A percentile compares a stretch with the other conserved stretches of the same genome.
Conservation (phyloP, 2,888 invertebrate species). For the Caenorhabditis sinica region DNA sequence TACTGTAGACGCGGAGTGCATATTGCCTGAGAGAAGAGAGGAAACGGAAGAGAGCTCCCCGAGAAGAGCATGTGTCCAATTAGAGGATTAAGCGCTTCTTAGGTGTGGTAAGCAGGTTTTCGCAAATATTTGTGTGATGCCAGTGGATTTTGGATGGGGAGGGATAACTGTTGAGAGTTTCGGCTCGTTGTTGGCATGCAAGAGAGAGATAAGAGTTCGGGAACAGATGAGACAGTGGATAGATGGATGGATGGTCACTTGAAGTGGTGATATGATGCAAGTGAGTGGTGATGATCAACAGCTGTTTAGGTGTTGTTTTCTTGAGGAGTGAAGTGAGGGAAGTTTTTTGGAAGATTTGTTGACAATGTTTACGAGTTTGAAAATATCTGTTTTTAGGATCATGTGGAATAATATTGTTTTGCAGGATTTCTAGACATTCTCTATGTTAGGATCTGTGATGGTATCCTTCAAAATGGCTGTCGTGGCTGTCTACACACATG, state of each 20-base stretch:
- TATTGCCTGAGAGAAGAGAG: neutral
- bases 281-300: conserved; percentile 18
- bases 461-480: no score
- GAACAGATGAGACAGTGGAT: conserved; percentile 28
- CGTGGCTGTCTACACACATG: no score
- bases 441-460: no score
- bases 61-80: conserved; percentile 57
- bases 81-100: conserved; percentile 59
- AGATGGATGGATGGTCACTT: conserved; percentile 26
- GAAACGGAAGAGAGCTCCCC: conserved; percentile 26
- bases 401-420: no score
- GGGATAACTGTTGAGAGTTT: conserved; percentile 5
- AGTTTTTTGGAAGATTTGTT: neutral
- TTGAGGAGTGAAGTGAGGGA: no score
- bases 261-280: neutral
- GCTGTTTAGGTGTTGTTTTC: conserved; percentile 5
- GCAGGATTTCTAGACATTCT: no score
- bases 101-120: conserved; percentile 67
- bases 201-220: neutral
- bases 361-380: no score
- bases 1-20: neutral
- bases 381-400: no score
- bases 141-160: neutral
- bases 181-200: neutral
- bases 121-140: conserved; percentile 59